Percentiles rank a stretch among this genome's conserved stretches.
Evolutionary conservation across 2,797 vertebrate genomes (phyloP).

Genomic region (Adelosebastes latens): DNA sequence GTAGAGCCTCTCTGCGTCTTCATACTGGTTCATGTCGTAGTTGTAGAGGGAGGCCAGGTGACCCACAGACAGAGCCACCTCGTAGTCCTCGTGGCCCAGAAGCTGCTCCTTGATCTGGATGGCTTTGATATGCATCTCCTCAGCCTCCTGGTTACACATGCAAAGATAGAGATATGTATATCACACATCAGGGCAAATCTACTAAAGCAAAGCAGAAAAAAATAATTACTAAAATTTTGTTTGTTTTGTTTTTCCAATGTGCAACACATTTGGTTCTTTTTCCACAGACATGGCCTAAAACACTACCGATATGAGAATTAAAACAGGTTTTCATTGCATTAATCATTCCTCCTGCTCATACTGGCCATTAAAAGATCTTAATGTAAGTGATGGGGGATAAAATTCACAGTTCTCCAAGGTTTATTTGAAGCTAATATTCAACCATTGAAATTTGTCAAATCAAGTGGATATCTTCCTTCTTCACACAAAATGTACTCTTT

Average conservation of each 20-base stretch:
- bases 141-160: conserved; percentile 88
- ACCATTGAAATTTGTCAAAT: background rate
- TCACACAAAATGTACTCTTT: too few relatives aligned
- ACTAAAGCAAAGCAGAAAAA: background rate
- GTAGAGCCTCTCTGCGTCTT: conserved; percentile 97
- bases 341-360: background rate
- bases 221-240: background rate
- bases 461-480: background rate
- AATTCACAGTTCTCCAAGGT: background rate
- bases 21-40: conserved; percentile 99
- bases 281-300: background rate
- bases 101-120: conserved; percentile 99
- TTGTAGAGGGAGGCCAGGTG: conserved; percentile 98
- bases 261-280: background rate
- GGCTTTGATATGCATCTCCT: conserved; percentile 99
- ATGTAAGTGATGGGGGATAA: background rate
- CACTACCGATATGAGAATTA: background rate
- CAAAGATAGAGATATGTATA: background rate
- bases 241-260: background rate
- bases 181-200: background rate
- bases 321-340: background rate
- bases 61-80: conserved; percentile 97
- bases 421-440: background rate
- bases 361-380: background rate
- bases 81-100: conserved; percentile 98